Conservation (phyloP, 2,113 vertebrate genomes). For the Poecile atricapillus region DNA sequence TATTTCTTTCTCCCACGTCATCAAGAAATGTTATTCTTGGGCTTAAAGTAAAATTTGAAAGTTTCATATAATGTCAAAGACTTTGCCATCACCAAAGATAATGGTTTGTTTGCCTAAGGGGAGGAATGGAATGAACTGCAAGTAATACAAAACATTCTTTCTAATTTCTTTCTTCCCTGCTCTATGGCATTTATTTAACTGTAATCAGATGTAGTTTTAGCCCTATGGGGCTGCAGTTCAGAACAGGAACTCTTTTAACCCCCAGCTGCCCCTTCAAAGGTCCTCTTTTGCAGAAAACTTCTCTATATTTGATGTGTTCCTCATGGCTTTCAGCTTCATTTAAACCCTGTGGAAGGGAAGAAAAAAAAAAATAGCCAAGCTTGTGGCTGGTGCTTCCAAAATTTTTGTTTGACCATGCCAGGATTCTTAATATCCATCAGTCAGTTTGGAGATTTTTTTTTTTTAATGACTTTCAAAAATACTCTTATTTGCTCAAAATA, state of each 20-base stretch:
- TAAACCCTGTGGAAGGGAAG: neutral
- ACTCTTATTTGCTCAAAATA: neutral
- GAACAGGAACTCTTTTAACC: neutral
- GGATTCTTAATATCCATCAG: neutral
- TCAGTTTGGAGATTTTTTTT: neutral
- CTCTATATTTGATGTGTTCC: neutral
- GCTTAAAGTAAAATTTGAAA: neutral
- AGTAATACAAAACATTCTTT: constrained; percentile 28
- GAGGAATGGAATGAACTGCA: neutral
- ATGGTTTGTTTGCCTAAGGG: constrained; percentile 8
- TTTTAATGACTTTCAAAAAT: neutral
- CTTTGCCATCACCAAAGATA: constrained; percentile 25
- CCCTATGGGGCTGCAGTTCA: neutral
- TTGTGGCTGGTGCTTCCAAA: neutral
- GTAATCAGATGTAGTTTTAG: neutral
- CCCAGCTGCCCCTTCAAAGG: neutral
- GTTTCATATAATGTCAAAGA: neutral
- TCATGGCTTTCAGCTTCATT: neutral
- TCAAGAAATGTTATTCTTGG: neutral
- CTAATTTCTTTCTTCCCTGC: neutral
- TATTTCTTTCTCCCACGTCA: neutral
- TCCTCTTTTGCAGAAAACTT: neutral
- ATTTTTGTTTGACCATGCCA: neutral
- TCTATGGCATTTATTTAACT: neutral
- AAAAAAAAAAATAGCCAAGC: neutral